Evolutionary conservation across 2,797 vertebrate genomes (phyloP), one percentile per base, ranked within the genome.

Genomic region (Cuniculus paca): DNA sequence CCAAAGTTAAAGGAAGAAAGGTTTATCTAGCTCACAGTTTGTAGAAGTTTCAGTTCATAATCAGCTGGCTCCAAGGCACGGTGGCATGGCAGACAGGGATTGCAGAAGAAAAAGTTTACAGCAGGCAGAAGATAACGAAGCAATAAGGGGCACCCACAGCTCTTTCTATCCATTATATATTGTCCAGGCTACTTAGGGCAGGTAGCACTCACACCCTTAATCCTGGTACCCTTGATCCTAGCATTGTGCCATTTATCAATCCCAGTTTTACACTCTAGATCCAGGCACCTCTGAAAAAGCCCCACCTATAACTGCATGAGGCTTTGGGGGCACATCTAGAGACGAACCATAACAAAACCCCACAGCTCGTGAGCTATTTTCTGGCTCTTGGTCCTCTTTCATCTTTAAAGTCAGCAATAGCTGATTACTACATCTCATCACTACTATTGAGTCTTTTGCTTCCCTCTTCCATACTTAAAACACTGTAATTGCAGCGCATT

Each of bases 401-500:
- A n/a, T 31, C 82, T 88, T 95, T 52, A 94, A 79, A 79, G 45
- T 28, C 42, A 94, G 14, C 83, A 70, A 70, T 5, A 11, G 70
- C 81, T 87, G 45, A 22, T n/a, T 88, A 92, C 58, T 39, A 63
- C 70, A 58, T 90, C 36, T 61, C 28, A 74, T 42, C 48, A 36
- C 5, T 48, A 39, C 75, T 12, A 72, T 24, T 82, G 22, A 92
- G 34, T 90, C 58, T 81, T 60, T 8, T 58, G 52, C 58, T 81
- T 94, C 60, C 80, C 36, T 56, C 48, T 92, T 74, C 61, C 68
- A 86, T 36, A 82, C 72, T 96, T 70, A 65, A 92, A 84, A 45
- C 28, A 20, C 63, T 87, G 10, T 79, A 79, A 93, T 95, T 88
- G 95, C 36, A 88, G 17, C 70, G 50, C 22, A 13, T 42, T 70